Evolutionary conservation across 2,888 invertebrate genomes (phyloP).

Genomic region (Synanthedon tipuliformis): DNA sequence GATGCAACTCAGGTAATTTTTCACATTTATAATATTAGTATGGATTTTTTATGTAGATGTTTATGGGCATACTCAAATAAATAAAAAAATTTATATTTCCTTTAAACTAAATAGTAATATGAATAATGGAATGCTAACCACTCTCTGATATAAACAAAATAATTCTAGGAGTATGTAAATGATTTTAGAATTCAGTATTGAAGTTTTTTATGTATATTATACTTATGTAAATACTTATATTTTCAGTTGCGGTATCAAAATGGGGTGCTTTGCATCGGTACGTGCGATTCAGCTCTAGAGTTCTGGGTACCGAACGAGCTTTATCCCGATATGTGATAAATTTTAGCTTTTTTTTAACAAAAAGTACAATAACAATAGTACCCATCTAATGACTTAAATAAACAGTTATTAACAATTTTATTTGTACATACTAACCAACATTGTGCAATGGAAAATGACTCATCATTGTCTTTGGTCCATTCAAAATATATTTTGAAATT

Average conservation of each 20-base stretch:
- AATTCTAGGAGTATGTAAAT: neutral
- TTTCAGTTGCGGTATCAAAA: slow-evolving; percentile 62
- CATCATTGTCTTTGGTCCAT: too few relatives aligned
- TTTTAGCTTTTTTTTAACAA: neutral
- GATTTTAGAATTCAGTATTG: neutral
- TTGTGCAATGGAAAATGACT: too few relatives aligned
- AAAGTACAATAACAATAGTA: too few relatives aligned
- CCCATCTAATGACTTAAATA: too few relatives aligned
- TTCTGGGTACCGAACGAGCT: slow-evolving; percentile 56
- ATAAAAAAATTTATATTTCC: too few relatives aligned
- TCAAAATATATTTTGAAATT: too few relatives aligned
- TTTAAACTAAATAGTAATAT: too few relatives aligned
- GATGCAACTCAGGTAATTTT: slow-evolving; percentile 54
- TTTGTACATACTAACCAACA: too few relatives aligned
- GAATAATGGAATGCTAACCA: neutral
- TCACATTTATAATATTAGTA: too few relatives aligned
- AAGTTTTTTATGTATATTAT: neutral
- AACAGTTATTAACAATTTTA: too few relatives aligned
- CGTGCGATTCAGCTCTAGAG: slow-evolving; percentile 62
- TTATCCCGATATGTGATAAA: slow-evolving; percentile 14
- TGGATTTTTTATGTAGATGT: too few relatives aligned
- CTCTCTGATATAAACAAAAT: neutral
- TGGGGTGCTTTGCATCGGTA: slow-evolving; percentile 56
- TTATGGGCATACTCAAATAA: too few relatives aligned
- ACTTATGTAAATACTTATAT: neutral